Conservation (phyloP, 2,888 invertebrate genomes). For the Agelastica alni region DNA sequence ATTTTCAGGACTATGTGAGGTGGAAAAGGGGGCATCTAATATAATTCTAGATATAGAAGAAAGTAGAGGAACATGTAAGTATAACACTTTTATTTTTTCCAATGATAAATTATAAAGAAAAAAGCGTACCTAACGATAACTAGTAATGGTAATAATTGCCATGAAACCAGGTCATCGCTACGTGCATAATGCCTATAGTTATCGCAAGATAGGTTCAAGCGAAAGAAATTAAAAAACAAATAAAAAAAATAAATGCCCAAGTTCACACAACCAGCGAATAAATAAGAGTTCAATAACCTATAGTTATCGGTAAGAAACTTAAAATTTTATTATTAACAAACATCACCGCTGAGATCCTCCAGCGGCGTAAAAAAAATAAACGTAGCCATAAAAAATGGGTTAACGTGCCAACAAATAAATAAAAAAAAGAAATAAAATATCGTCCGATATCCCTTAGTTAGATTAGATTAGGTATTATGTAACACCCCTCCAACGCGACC, state of each 20-base stretch:
- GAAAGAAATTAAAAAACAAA: neutral
- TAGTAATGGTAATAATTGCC: conserved; percentile 4
- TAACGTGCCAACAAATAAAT: no score
- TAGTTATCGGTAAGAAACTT: no score
- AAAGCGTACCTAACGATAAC: neutral
- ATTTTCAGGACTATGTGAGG: conserved; percentile 73
- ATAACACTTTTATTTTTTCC: conserved; percentile 27
- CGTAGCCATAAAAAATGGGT: no score
- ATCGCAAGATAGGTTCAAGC: neutral
- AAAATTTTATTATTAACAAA: no score
- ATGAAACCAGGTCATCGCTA: conserved; percentile 8
- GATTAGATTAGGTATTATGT: no score
- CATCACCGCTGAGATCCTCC: no score
- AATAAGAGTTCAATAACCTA: no score
- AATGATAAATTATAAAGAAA: conserved; percentile 10
- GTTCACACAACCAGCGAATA: no score
- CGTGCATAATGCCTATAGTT: neutral
- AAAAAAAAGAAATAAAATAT: no score
- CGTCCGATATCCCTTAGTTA: no score
- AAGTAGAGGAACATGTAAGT: conserved; percentile 84
- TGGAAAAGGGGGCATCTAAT: conserved; percentile 84
- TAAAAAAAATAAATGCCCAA: neutral
- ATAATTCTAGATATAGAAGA: conserved; percentile 91
- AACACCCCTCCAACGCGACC: no score
- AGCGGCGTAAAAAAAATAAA: no score